phyloP scores from a whole-genome alignment of 30 jellyfish, hydroid and myxozoan genomes.

The Turritopsis rubra region DNA sequence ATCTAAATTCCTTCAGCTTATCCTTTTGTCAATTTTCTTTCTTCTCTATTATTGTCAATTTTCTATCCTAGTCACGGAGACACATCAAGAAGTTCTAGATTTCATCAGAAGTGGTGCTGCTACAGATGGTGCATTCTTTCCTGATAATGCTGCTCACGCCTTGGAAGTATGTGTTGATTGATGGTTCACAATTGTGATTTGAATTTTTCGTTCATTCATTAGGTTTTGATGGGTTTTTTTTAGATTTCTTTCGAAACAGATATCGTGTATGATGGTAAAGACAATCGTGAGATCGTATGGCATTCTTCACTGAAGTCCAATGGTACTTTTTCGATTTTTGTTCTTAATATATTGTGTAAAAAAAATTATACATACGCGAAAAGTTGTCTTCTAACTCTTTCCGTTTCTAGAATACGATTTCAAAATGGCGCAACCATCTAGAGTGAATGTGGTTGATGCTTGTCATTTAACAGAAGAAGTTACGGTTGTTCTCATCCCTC shows the following conservation, averaged over 20 bases:
- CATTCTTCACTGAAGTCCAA: neutral
- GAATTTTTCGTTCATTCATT: neutral
- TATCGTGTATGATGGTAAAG: neutral
- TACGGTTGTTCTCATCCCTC: slow-evolving; percentile 14
- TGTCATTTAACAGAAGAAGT: slow-evolving; percentile 16
- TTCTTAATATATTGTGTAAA: neutral
- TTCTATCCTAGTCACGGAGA: slow-evolving; percentile 20
- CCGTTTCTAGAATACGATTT: neutral
- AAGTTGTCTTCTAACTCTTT: too few species aligned
- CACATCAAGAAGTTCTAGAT: neutral
- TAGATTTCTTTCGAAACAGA: slow-evolving; percentile 14
- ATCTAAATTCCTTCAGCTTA: too few species aligned
- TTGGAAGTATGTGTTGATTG: neutral
- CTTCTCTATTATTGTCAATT: neutral
- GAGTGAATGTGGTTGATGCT: neutral
- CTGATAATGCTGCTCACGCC: neutral
- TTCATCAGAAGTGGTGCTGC: neutral
- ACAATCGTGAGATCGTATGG: neutral
- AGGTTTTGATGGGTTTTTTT: neutral
- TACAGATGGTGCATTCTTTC: slow-evolving; percentile 16
- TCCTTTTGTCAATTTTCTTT: too few species aligned
- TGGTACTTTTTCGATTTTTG: too few species aligned
- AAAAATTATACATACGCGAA: too few species aligned
- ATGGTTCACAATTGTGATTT: neutral
- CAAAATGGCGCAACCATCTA: neutral